Conservation (phyloP, 2,888 invertebrate species). For the Lasius fuliginosus region DNA sequence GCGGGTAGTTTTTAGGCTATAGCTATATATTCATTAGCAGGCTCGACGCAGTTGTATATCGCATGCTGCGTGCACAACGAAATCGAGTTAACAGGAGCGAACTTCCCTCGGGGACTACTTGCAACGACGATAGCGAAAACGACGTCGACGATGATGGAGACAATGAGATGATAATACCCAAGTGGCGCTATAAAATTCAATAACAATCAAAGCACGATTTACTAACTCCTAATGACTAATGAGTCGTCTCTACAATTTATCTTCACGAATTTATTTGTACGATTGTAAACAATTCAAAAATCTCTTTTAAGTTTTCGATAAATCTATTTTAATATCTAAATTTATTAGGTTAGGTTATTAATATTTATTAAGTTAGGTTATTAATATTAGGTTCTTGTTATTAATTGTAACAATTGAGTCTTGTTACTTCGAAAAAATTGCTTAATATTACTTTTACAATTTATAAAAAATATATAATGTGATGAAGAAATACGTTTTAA, state of each 20-base stretch:
- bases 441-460: neutral
- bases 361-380: neutral
- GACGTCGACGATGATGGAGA: slow-evolving; percentile 47
- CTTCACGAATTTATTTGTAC: neutral
- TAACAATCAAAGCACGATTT: slow-evolving; percentile 19
- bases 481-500: slow-evolving; percentile 12
- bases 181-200: slow-evolving; percentile 46
- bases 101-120: slow-evolving; percentile 57
- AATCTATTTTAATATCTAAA: neutral
- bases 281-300: neutral
- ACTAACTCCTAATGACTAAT: neutral
- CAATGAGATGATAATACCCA: slow-evolving; percentile 60
- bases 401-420: neutral
- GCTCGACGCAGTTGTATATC: slow-evolving; percentile 62
- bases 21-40: slow-evolving; percentile 4
- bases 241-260: neutral
- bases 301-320: neutral
- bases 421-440: neutral
- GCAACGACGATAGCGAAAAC: slow-evolving; percentile 37
- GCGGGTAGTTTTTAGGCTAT: neutral
- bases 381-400: too few species aligned
- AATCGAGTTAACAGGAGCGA: slow-evolving; percentile 70
- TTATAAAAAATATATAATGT: slow-evolving; percentile 7
- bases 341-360: neutral
- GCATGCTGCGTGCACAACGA: slow-evolving; percentile 57